Base-by-base conservation (phyloP, 2,797 vertebrate genomes). In the Anguilla megastoma region DNA sequence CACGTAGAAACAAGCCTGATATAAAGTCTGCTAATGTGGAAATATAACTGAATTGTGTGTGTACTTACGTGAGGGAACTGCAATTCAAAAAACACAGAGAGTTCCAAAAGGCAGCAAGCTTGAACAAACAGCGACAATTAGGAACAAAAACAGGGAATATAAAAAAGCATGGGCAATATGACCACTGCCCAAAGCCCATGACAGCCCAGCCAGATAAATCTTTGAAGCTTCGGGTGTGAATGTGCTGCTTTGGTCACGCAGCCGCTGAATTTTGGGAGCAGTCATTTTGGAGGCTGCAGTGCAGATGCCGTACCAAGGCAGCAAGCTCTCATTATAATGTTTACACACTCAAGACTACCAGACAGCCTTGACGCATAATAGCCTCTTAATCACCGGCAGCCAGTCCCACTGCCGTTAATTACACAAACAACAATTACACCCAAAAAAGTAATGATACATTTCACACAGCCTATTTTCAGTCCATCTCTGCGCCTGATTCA, bases 341-440 rank as follows among this genome's bases (percentile, higher is more conserved):
- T 82, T 82, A 82, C 79, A 82, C 79, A 82, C 79, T 82, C 18
- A 82, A 48, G 79, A 82, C 79, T 24, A 82, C 18, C 79, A 48
- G 79, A 82, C 79, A 82, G 79, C 79, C 41, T 82, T 18, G 41
- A 82, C 79, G 48, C 82, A 84, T 84, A 84, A 84, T 56, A 56
- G 82, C 50, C 82, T 56, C 52, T 84, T 84, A 84, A 84, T 84
- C n/a, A 56, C 52, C 27, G n/a, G 16, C 79, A 82, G 79, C 18
- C 52, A 76, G 14, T 85, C 87, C 87, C 87, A 88, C 33, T 48
- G 54, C 63, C 58, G 83, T 88, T 88, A 79, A 85, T 88, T 85
- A 88, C 50, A 79, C 84, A 56, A 85, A 88, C 84, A 76, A 85
- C 69, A 69, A 82, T 82, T 82, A 82, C 79, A n/a, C 18, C 74